Conservation (phyloP, 23 tunicate species). For the Trididemnum clinides region DNA sequence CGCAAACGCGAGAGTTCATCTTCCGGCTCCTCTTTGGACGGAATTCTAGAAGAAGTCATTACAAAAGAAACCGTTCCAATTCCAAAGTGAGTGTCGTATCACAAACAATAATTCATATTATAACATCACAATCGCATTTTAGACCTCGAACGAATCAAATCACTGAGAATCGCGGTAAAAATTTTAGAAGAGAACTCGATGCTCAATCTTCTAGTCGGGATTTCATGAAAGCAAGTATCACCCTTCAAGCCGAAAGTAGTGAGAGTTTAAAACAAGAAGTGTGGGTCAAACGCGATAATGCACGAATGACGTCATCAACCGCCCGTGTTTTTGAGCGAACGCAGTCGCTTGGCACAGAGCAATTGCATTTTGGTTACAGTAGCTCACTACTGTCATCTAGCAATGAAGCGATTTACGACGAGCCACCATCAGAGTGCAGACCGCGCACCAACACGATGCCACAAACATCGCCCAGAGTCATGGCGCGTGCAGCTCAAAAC, state of each 20-base stretch:
- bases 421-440: conserved; percentile 26
- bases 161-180: no score
- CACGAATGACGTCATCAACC: not conserved
- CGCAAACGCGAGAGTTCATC: conserved; percentile 54
- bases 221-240: conserved; percentile 59
- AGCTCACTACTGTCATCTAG: conserved; percentile 10
- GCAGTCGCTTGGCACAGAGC: conserved; percentile 33
- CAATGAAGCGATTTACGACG: conserved; percentile 16
- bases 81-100: no score
- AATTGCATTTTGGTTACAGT: not conserved
- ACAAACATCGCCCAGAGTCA: conserved; percentile 19
- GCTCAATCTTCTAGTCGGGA: not conserved
- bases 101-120: no score
- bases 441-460: conserved; percentile 45
- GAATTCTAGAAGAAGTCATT: conserved; percentile 41
- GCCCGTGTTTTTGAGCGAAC: conserved; percentile 28
- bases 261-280: not conserved
- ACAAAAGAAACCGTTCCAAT: no score
- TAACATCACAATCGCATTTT: no score
- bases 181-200: not conserved
- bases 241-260: not conserved
- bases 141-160: no score
- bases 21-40: conserved; percentile 73
- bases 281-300: conserved; percentile 23
- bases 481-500: not conserved